Base-by-base conservation (phyloP, 2,113 vertebrate genomes). In the Zootoca vivipara region DNA sequence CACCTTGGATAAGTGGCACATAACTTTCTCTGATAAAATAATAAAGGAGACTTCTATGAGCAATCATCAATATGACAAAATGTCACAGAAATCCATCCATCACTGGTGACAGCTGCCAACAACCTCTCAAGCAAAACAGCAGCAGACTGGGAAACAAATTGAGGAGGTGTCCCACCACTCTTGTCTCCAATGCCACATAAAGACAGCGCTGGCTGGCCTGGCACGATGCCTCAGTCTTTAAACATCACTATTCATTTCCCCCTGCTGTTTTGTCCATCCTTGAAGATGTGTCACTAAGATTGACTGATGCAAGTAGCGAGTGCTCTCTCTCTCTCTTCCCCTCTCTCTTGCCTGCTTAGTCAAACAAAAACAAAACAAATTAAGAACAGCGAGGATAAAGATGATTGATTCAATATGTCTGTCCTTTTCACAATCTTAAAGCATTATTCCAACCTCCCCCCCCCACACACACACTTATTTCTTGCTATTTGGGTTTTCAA, bases 61-160 rank as follows among this genome's bases (percentile, higher is more conserved):
- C 90, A 94, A 95, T 96, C 95, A 95, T 94, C 93, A 94, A 87
- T 93, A 94, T 96, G 95, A 95, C 95, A 96, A 92, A 93, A 95
- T 93, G 92, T 95, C 94, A 94, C 93, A 94, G 92, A 95, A 94
- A 95, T 95, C 93, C 88, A 96, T 96, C 95, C 92, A 95, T 96
- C 95, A 95, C 84, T 0, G 1, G 82, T 95, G 95, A 95, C 95
- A 94, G 88, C 84, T 95, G 93, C 92, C 93, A 93, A 93, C 94
- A 95, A 94, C 92, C 93, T 91, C 88, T 93, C 93, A 91, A 91
- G 93, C 89, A 93, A 90, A 95, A 89, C 87, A 86, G 91, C 0
- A 7, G 28, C 86, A 73, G 15, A 38, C 26, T 83, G 62, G 81
- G 84, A 85, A 93, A 92, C 75, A 93, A 73, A 91, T 79, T 80